phyloP scores from a whole-genome alignment of 2,113 vertebrate species.

The Pterocles gutturalis region DNA sequence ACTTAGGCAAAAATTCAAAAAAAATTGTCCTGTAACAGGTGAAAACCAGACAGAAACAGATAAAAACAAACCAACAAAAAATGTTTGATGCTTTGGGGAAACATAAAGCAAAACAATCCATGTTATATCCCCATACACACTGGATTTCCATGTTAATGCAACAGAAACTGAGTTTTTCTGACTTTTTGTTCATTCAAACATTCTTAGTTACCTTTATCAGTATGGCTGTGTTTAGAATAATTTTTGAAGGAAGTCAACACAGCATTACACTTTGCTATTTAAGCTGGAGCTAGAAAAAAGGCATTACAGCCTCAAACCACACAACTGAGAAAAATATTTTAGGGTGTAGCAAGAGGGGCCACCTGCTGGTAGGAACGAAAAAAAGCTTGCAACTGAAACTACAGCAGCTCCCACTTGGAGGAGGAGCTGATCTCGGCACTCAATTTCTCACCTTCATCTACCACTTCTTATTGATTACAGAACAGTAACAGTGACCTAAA shows the following conservation, averaged over 20 bases:
- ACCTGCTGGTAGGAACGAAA: neutral
- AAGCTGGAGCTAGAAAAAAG: neutral
- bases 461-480: neutral
- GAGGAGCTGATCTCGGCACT: neutral
- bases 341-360: neutral
- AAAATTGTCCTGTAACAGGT: neutral
- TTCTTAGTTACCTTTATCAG: neutral
- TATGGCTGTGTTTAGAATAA: neutral
- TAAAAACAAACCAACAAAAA: no score
- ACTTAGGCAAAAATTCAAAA: neutral
- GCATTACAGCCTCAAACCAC: neutral
- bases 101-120: neutral
- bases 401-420: neutral
- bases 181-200: neutral
- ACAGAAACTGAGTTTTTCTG: neutral
- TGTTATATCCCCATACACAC: neutral
- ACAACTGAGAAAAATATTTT: neutral
- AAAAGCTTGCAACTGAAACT: neutral
- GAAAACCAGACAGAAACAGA: no score
- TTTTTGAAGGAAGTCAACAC: neutral
- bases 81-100: neutral
- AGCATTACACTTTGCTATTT: neutral
- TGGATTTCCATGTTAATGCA: neutral
- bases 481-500: neutral
- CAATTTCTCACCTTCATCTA: neutral